phyloP scores from a whole-genome alignment of 92 coral and sea anemone species.

The Porites divaricata region DNA sequence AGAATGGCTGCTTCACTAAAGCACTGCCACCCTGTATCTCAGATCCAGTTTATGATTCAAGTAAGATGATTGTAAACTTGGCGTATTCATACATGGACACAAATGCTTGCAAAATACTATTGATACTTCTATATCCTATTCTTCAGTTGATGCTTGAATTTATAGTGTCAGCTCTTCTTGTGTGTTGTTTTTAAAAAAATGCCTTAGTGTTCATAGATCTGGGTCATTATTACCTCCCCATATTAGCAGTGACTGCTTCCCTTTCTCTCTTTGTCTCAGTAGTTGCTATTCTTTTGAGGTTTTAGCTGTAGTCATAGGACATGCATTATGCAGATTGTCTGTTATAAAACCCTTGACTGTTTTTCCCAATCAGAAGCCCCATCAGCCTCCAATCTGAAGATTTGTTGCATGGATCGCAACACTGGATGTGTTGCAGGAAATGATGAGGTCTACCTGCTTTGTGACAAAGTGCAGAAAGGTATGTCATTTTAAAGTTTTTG shows the following conservation, averaged over 20 bases:
- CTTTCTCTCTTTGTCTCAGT: too few relatives aligned
- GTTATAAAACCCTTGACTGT: background rate
- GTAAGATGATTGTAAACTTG: slow-evolving; percentile 50
- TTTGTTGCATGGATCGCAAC: slow-evolving; percentile 92
- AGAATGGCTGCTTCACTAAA: slow-evolving; percentile 80
- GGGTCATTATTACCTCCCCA: too few relatives aligned
- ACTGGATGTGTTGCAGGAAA: slow-evolving; percentile 90
- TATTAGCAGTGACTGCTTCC: too few relatives aligned
- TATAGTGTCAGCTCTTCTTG: too few relatives aligned
- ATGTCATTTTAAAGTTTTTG: background rate
- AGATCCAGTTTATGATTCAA: slow-evolving; percentile 83
- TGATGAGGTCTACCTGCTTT: slow-evolving; percentile 87
- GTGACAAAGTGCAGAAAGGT: slow-evolving; percentile 98
- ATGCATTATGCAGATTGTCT: too few relatives aligned
- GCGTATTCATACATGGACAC: background rate
- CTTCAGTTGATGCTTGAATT: too few relatives aligned
- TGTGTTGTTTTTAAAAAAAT: too few relatives aligned
- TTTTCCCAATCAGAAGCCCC: slow-evolving; percentile 76
- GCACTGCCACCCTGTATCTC: slow-evolving; percentile 79
- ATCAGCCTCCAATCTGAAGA: slow-evolving; percentile 85
- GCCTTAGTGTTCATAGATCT: too few relatives aligned
- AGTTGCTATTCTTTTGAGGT: too few relatives aligned
- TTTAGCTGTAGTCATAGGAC: too few relatives aligned
- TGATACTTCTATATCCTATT: background rate
- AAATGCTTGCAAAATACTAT: background rate